A percentile compares a stretch with the other conserved stretches of the same genome.
phyloP scores from a whole-genome alignment of 2,113 vertebrate genomes.

The Andinoacara biseriatus region DNA sequence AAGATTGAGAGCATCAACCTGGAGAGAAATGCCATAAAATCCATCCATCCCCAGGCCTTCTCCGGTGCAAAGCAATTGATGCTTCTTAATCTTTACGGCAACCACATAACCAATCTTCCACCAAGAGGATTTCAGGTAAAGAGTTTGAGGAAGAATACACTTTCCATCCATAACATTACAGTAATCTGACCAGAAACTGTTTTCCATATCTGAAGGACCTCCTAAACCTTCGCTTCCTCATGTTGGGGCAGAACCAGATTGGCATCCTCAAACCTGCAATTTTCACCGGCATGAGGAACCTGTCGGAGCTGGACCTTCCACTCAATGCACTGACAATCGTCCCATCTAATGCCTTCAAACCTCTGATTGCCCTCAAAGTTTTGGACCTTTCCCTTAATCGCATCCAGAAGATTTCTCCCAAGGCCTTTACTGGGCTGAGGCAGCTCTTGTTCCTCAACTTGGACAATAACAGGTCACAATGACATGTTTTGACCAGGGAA shows the following conservation, averaged over 20 bases:
- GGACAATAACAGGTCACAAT: conserved; percentile 78
- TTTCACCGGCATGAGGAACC: conserved; percentile 79
- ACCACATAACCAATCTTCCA: conserved; percentile 75
- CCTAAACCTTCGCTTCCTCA: conserved; percentile 81
- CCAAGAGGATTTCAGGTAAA: conserved; percentile 72
- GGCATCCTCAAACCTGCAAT: conserved; percentile 69
- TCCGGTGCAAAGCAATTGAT: conserved; percentile 74
- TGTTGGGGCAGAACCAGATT: conserved; percentile 82
- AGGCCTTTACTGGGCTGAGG: conserved; percentile 77
- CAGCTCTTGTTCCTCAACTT: conserved; percentile 82
- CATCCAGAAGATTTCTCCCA: conserved; percentile 76
- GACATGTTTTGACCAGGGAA: not conserved
- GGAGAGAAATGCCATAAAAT: conserved; percentile 78
- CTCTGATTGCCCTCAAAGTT: conserved; percentile 79
- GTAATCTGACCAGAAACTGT: not conserved
- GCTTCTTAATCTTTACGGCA: conserved; percentile 80
- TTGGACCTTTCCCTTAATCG: conserved; percentile 80
- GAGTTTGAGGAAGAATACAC: not conserved
- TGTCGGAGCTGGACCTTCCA: conserved; percentile 80
- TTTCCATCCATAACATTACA: not conserved
- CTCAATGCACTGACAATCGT: conserved; percentile 72
- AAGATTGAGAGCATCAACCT: conserved; percentile 79
- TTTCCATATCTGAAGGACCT: conserved; percentile 68
- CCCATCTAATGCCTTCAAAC: conserved; percentile 76
- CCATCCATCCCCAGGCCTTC: conserved; percentile 76